Conservation (phyloP, 1,140 invertebrate genomes). For the Lasioglossum albipes region DNA sequence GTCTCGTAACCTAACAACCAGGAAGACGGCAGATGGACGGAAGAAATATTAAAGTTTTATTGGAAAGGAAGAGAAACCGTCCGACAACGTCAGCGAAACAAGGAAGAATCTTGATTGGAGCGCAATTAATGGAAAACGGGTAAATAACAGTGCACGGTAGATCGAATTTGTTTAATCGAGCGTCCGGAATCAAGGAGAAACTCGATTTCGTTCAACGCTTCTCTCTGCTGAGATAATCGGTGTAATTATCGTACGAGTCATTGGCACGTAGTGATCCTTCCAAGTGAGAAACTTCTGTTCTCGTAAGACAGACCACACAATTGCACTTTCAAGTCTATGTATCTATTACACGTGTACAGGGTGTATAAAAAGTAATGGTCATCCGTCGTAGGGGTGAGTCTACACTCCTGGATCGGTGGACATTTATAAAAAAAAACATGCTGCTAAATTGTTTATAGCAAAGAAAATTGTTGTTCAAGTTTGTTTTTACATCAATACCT, state of each 20-base stretch:
- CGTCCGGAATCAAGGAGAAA: constrained; percentile 64
- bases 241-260: constrained; percentile 65
- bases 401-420: no score
- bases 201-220: constrained; percentile 26
- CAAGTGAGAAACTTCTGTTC: constrained; percentile 38
- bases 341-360: background rate
- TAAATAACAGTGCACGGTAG: constrained; percentile 13
- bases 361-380: no score
- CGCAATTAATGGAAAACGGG: constrained; percentile 24
- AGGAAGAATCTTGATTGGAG: background rate
- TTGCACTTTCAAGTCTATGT: background rate
- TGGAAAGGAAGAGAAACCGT: background rate
- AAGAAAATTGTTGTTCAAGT: no score
- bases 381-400: no score
- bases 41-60: no score
- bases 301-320: constrained; percentile 8
- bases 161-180: constrained; percentile 59
- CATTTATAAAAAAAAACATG: no score
- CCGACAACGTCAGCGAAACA: background rate
- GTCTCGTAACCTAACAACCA: no score
- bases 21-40: no score
- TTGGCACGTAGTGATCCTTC: constrained; percentile 53
- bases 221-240: constrained; percentile 54
- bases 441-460: no score
- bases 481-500: no score